Conservation (phyloP, 2,113 vertebrate genomes). For the Dissostichus mawsoni region DNA sequence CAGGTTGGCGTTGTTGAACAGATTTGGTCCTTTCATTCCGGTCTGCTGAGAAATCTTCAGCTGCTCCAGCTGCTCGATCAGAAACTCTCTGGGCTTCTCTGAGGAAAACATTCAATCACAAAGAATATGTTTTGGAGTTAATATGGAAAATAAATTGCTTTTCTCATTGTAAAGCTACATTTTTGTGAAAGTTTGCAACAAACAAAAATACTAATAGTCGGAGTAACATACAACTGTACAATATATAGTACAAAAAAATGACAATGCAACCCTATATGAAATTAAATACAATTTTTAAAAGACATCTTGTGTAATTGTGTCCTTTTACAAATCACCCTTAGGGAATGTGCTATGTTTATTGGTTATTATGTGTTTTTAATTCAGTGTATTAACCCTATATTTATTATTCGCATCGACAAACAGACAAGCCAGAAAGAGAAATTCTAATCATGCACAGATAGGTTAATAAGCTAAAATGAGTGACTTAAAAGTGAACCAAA, state of each 20-base stretch:
- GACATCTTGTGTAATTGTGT: not conserved
- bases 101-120: constrained; percentile 5
- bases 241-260: not conserved
- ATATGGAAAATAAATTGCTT: not conserved
- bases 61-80: constrained; percentile 77
- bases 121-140: not conserved
- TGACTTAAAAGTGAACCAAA: not conserved
- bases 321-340: not conserved
- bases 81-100: constrained; percentile 81
- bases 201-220: not conserved
- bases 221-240: not conserved
- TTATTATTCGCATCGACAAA: not conserved
- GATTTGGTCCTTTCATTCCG: constrained; percentile 44
- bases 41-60: constrained; percentile 61
- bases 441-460: not conserved
- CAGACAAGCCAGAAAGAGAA: not conserved
- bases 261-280: not conserved
- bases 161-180: not conserved
- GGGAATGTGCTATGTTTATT: not conserved
- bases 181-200: not conserved
- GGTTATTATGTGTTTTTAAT: not conserved
- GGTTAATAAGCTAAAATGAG: not conserved
- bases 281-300: not conserved
- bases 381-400: not conserved
- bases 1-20: constrained; percentile 77